Base-by-base conservation (phyloP, 2,888 invertebrate genomes). In the Ferrisia virgata region DNA sequence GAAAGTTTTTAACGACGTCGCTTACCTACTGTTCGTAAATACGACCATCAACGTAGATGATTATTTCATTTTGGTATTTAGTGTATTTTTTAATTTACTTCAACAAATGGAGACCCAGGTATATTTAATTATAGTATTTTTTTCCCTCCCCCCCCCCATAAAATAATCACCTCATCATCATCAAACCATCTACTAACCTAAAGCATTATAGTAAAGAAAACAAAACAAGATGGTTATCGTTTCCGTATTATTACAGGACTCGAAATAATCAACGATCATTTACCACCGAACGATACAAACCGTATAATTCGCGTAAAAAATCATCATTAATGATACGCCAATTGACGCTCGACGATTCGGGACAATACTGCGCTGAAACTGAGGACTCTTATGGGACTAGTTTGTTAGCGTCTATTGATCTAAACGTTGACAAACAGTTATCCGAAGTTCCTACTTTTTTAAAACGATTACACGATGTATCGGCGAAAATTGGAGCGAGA, bases 401-500 rank as follows among this genome's bases (percentile, higher is more conserved):
- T 40, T n/a, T 69, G 43, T 28, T 82, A 4, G 82, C 82, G 25
- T 82, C 82, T 25, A 72, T 82, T 25, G 82, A 82, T 72, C 36
- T 82, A 69, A 82, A 82, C 36, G 82, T 82, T 4, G 72, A 82
- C 39, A 82, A 72, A 43, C 43, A 69, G 13, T 69, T 64, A 82
- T 39, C 82, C 15, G 43, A 72, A 53, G 94, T 94, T 11, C 97
- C 97, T 31, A 91, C 93, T 86, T 96, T 97, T 90, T 90, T 96
- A 85, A 92, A 96, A 85, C 91, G 95, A 86, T 92, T 97, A 82
- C 94, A 93, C 88, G 96, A 97, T 89, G 92, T 96, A 83, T 93
- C 94, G 15, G 96, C 95, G 85, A 96, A 96, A 90, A 96, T 97
- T 87, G 96, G 96, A 87, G 95, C 95, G 69, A 91, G 96, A 87